Base-by-base conservation (phyloP, 2,888 invertebrate genomes). In the Leptopterna dolabrata region DNA sequence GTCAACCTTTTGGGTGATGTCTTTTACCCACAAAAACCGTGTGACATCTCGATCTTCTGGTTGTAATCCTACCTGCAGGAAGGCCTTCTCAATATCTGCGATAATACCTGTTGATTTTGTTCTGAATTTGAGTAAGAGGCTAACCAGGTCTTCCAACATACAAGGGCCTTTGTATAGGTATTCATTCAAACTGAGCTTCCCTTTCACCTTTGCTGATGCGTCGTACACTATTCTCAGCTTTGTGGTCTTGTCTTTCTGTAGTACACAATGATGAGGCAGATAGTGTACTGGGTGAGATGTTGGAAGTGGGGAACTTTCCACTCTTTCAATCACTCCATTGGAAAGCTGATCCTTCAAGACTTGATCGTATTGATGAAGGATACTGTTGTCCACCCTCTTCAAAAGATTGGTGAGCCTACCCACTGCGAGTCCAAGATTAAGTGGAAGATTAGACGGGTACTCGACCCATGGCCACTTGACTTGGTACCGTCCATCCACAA, bases 11-110 rank as follows among this genome's bases (percentile, higher is more conserved):
- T 36, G 2, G 2, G 3, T 30, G 6, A 76, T 47, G 41, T 84
- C 43, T 76, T 86, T 76, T 3, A 87, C 41, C 87, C 87, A 87
- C 3, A 87, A 30, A 55, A 87, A 83, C 16, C 87, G 3, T 1
- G 87, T 76, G 16, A 86, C 76, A 41, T 86, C 78, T 45, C 76
- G 41, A 14, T 86, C 86, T 24, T 78, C 86, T 7, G 16, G 47
- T n/a, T 45, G 27, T 7, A 86, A 16, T 16, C 86, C 71, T 24
- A 86, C 43, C 24, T 71, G 71, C 24, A 71, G 11, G 27, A 19
- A 71, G 4, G 71, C 71, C 71, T 71, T 71, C 19, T 76, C 76
- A 6, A 83, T 83, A 19, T 83, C 83, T 45, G 83, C 55, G 3
- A 27, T 36, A 6, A 83, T 63, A 14, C 83, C 86, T 3, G 36